phyloP scores from a whole-genome alignment of 1,140 invertebrate species.

The Halictus rubicundus region DNA sequence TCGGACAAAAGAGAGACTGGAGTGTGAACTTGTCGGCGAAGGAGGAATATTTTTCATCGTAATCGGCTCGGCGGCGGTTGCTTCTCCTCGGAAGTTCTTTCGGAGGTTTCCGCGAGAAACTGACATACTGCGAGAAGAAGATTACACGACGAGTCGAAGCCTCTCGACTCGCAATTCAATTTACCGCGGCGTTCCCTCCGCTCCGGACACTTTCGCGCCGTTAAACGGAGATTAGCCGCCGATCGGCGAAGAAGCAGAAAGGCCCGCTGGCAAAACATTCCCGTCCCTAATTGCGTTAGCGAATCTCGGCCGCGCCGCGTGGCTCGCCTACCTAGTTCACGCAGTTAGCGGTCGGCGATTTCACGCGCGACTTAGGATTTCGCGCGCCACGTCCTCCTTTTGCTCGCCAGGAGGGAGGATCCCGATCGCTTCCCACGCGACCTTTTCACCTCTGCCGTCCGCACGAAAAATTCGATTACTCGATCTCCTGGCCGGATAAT shows the following conservation, averaged over 20 bases:
- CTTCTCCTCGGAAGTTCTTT: too few relatives aligned
- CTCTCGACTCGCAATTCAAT: neutral
- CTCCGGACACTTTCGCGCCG: neutral
- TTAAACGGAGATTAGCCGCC: neutral
- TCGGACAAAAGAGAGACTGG: too few relatives aligned
- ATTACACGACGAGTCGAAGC: neutral
- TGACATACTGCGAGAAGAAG: neutral
- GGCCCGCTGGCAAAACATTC: constrained; percentile 25
- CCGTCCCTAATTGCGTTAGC: constrained; percentile 27
- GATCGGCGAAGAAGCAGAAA: neutral
- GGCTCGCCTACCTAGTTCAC: constrained; percentile 35
- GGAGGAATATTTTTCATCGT: too few relatives aligned
- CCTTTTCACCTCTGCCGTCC: constrained; percentile 54
- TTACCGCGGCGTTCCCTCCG: neutral
- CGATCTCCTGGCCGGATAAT: neutral
- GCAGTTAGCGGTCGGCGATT: constrained; percentile 20
- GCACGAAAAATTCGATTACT: neutral
- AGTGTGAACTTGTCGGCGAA: too few relatives aligned
- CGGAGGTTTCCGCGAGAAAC: too few relatives aligned
- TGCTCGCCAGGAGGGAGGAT: constrained; percentile 34
- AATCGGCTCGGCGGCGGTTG: too few relatives aligned
- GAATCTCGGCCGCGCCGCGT: constrained; percentile 10
- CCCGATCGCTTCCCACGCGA: constrained; percentile 73
- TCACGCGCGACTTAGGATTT: constrained; percentile 63
- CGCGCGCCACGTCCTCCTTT: constrained; percentile 67